phyloP scores from a whole-genome alignment of 2,888 invertebrate genomes.

The Athripsodes cinereus region DNA sequence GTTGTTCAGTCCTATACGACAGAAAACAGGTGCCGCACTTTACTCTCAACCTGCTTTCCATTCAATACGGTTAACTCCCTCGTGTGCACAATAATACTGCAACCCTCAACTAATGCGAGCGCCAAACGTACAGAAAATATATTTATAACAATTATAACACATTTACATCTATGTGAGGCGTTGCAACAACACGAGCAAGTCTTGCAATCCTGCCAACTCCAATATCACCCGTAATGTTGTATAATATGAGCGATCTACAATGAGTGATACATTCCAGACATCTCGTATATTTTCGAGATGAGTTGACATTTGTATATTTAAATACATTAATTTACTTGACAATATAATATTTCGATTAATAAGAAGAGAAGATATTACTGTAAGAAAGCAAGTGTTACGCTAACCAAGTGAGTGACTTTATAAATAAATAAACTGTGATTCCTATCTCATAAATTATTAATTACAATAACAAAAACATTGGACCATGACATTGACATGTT shows the following conservation, averaged over 20 bases:
- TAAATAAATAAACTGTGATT: slow-evolving; percentile 1
- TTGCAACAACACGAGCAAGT: too few relatives aligned
- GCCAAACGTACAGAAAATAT: not conserved
- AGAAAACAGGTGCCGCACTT: slow-evolving; percentile 18
- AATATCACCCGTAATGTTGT: not conserved
- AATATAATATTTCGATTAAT: not conserved
- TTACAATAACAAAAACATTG: slow-evolving; percentile 2
- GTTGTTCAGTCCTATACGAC: slow-evolving; percentile 15
- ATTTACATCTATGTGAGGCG: too few relatives aligned
- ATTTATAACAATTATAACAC: too few relatives aligned
- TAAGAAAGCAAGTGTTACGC: not conserved
- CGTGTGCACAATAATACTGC: not conserved
- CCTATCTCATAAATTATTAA: slow-evolving; percentile 1
- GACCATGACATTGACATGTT: not conserved
- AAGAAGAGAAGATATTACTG: too few relatives aligned
- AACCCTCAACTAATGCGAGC: not conserved
- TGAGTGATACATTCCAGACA: not conserved
- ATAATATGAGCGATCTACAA: not conserved
- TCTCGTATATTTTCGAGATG: not conserved
- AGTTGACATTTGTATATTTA: not conserved
- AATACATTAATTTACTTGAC: not conserved
- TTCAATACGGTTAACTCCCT: slow-evolving; percentile 9
- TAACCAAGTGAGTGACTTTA: not conserved
- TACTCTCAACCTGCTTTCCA: slow-evolving; percentile 9
- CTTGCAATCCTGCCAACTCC: too few relatives aligned